A percentile compares a stretch with the other conserved stretches of the same genome.
Conservation (phyloP, 2,888 invertebrate species). For the Tipula lateralis region DNA sequence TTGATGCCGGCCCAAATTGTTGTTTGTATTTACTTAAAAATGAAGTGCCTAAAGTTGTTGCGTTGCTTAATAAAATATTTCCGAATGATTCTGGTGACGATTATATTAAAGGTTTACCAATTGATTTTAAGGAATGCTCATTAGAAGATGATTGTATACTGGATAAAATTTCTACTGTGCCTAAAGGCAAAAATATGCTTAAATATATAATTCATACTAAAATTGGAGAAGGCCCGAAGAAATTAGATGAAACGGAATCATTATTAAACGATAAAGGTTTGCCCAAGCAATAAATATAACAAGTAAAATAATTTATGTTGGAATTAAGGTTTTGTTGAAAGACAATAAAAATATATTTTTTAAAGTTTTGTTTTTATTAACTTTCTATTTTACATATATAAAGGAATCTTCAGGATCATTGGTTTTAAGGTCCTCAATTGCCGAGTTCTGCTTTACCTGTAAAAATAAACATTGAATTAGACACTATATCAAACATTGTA, state of each 20-base stretch:
- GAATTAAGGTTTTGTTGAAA: not conserved
- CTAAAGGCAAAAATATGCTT: slow-evolving; percentile 52
- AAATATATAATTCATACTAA: slow-evolving; percentile 81
- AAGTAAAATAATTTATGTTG: not conserved
- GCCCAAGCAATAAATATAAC: slow-evolving; percentile 45
- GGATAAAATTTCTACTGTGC: not conserved
- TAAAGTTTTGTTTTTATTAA: not conserved
- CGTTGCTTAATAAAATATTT: slow-evolving; percentile 66
- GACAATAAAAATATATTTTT: not conserved
- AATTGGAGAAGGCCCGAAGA: slow-evolving; percentile 73
- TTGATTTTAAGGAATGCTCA: slow-evolving; percentile 38
- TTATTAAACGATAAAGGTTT: slow-evolving; percentile 52
- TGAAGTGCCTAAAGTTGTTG: slow-evolving; percentile 64
- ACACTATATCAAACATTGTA: not conserved
- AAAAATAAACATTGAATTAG: not conserved
- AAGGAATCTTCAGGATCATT: not conserved
- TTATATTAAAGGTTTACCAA: slow-evolving; percentile 56
- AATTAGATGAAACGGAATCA: slow-evolving; percentile 47
- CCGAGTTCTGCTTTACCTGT: not conserved
- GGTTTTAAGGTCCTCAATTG: not conserved
- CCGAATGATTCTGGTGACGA: slow-evolving; percentile 55
- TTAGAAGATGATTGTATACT: not conserved
- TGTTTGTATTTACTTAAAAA: slow-evolving; percentile 78
- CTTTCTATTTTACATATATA: not conserved
- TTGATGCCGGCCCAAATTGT: slow-evolving; percentile 97